Conservation (phyloP, 1,140 invertebrate genomes). For the Drosophila seguyi region DNA sequence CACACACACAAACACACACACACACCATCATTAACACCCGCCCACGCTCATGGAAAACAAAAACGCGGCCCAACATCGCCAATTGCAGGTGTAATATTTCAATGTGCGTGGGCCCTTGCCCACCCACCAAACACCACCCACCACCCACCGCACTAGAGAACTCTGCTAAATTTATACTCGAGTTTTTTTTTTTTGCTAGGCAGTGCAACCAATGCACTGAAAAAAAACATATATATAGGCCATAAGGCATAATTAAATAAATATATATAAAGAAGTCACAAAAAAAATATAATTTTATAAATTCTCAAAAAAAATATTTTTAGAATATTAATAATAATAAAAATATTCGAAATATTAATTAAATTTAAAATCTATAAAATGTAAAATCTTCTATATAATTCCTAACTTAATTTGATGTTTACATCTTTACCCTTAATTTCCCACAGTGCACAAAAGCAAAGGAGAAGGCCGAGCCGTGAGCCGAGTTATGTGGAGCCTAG, state of each 20-base stretch:
- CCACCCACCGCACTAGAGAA: not conserved
- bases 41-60: constrained; percentile 36
- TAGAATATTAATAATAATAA: too few relatives aligned
- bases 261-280: too few relatives aligned
- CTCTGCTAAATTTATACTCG: constrained; percentile 68
- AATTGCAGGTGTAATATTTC: constrained; percentile 82
- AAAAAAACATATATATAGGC: not conserved
- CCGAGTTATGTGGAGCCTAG: constrained; percentile 63
- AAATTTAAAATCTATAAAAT: too few relatives aligned
- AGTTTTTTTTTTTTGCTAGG: constrained; percentile 59
- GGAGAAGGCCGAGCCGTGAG: constrained; percentile 24
- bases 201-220: constrained; percentile 65
- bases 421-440: not conserved
- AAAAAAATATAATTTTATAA: too few relatives aligned
- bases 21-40: constrained; percentile 50
- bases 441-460: not conserved
- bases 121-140: not conserved
- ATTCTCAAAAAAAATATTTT: too few relatives aligned
- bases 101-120: constrained; percentile 48
- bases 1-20: constrained; percentile 23
- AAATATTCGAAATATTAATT: too few relatives aligned
- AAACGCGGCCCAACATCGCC: constrained; percentile 54
- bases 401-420: too few relatives aligned
- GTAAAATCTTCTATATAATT: too few relatives aligned
- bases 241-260: too few relatives aligned